Percentiles rank a stretch among this genome's conserved stretches.
Conservation (phyloP, 2,888 invertebrate genomes). For the Seira sanloemensis region DNA sequence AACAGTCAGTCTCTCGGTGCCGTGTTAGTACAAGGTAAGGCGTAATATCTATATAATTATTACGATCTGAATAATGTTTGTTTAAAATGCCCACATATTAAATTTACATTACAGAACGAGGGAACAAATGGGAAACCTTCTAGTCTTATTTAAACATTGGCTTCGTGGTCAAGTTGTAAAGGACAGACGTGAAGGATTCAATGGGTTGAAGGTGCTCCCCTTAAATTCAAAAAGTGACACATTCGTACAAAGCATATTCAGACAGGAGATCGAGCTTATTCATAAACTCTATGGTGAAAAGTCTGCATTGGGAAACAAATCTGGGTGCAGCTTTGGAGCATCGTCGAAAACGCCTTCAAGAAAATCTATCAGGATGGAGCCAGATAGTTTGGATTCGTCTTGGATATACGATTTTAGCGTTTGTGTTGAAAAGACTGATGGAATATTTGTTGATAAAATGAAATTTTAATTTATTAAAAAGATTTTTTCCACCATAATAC, state of each 20-base stretch:
- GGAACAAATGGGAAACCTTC: slow-evolving; percentile 46
- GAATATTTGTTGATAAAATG: slow-evolving; percentile 3
- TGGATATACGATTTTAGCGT: slow-evolving; percentile 26
- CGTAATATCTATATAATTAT: background rate
- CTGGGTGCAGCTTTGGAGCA: background rate
- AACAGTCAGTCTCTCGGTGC: slow-evolving; percentile 35
- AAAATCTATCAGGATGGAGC: background rate
- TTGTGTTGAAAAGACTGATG: slow-evolving; percentile 18
- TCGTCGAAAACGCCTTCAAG: background rate
- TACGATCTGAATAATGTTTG: slow-evolving; percentile 5
- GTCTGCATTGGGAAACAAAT: background rate
- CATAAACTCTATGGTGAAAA: background rate
- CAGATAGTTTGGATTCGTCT: slow-evolving; percentile 4
- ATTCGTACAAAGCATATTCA: background rate
- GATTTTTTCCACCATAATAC: too few species aligned
- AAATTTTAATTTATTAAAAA: too few species aligned
- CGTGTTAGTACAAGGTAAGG: slow-evolving; percentile 45
- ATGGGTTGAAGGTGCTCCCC: slow-evolving; percentile 13
- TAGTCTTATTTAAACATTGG: slow-evolving; percentile 26
- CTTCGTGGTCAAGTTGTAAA: slow-evolving; percentile 11
- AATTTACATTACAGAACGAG: slow-evolving; percentile 37
- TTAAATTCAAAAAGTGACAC: background rate
- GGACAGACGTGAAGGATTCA: slow-evolving; percentile 22
- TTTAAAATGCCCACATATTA: too few species aligned
- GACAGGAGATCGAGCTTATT: slow-evolving; percentile 24